Evolutionary conservation across 2,888 invertebrate genomes (phyloP), one percentile per base, ranked within the genome.

Genomic region (Nymphalis urticae): DNA sequence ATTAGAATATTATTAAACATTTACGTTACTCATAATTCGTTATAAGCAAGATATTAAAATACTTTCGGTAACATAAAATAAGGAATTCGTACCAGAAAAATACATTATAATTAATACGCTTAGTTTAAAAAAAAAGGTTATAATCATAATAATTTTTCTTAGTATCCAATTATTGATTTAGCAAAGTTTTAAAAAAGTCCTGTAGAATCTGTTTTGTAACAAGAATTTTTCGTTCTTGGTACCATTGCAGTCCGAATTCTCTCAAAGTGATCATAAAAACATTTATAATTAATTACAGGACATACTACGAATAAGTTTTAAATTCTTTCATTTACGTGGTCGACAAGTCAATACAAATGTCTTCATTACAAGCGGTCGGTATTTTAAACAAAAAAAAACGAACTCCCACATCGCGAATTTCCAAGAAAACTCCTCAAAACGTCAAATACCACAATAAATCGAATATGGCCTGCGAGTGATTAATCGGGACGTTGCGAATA

Each of bases 331-430:
- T 84, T 85, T 85, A 87, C 80, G 77, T 79, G 83, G 78, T 81
- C 84, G 82, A 82, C 82, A 81, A 76, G 76, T 83, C 80, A 85
- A 85, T 87, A 85, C 83, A 84, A 86, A 89, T 85, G 87, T 87
- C 89, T 89, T 88, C 86, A 90, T 91, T 89, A 82, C 83, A 79
- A 76, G 73, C 75, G 75, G 74, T 75, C 76, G 79, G 77, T 79
- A 80, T 81, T 75, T 75, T 75, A 73, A 70, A 76, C 85, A 89
- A 89, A 85, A 32, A n/a, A 85, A 81, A 76, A 65, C 60, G 88
- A 84, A 86, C 90, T 84, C 88, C 90, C 91, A 89, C 88, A 86
- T 84, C 82, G 90, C 73, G 73, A 78, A 76, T 83, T 88, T 90
- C 90, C 85, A 72, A 82, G 89, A 90, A 90, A 90, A 88, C 82